Percentiles rank a stretch among this genome's conserved stretches.
Conservation (phyloP, 2,888 invertebrate genomes). For the Bellardia bayeri region DNA sequence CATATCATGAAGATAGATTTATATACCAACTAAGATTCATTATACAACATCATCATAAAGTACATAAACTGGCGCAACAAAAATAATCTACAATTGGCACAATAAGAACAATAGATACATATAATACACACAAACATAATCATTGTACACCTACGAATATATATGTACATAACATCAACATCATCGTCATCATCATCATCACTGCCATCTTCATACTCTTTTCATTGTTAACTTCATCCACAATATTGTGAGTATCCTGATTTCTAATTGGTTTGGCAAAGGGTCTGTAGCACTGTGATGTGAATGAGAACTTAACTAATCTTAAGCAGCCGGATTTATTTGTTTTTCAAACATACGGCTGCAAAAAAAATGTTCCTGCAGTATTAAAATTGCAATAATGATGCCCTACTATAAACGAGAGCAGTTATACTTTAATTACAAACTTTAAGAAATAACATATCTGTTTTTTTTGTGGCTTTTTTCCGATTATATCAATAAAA, state of each 20-base stretch:
- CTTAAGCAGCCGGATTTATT: slow-evolving; percentile 64
- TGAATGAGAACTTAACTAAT: slow-evolving; percentile 60
- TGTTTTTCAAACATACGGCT: slow-evolving; percentile 10
- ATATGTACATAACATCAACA: background rate
- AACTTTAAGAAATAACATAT: background rate
- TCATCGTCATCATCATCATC: slow-evolving; percentile 28
- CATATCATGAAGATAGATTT: background rate
- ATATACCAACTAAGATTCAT: slow-evolving; percentile 21
- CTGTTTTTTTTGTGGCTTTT: too few relatives aligned
- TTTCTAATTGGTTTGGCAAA: slow-evolving; percentile 47
- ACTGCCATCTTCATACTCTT: slow-evolving; percentile 29
- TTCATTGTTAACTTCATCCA: background rate
- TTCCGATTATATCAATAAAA: too few relatives aligned
- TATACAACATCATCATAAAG: slow-evolving; percentile 5
- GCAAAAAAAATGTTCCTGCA: slow-evolving; percentile 17
- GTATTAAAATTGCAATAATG: slow-evolving; percentile 21
- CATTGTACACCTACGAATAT: background rate
- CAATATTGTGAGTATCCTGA: slow-evolving; percentile 14
- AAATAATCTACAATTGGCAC: slow-evolving; percentile 70
- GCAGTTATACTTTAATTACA: background rate
- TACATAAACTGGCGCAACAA: slow-evolving; percentile 3
- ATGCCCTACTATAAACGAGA: slow-evolving; percentile 16
- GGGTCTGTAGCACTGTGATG: slow-evolving; percentile 35
- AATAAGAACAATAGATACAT: slow-evolving; percentile 68
- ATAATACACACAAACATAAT: slow-evolving; percentile 47